A percentile compares a stretch with the other conserved stretches of the same genome.
phyloP scores from a whole-genome alignment of 2,888 invertebrate genomes.

The Odontocerum albicorne region DNA sequence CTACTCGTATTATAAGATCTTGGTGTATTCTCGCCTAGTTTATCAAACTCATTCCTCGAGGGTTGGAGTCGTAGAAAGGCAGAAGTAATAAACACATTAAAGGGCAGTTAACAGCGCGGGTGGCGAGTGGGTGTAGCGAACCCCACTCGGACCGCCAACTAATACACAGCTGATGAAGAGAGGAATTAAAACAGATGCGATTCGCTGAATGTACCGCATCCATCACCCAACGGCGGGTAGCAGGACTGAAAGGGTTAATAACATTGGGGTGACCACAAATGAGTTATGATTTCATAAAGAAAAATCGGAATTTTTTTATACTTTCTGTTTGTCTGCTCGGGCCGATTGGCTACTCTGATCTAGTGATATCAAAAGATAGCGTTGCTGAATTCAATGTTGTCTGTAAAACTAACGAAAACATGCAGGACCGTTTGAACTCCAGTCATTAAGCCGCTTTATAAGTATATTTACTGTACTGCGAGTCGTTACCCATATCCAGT shows the following conservation, averaged over 20 bases:
- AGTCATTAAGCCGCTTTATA: too few relatives aligned
- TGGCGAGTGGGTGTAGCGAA: conserved; percentile 1
- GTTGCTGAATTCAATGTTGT: too few relatives aligned
- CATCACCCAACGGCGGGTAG: conserved; percentile 28
- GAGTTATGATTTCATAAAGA: too few relatives aligned
- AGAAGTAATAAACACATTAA: conserved; percentile 36
- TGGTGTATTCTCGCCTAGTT: conserved; percentile 5
- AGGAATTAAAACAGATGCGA: conserved; percentile 37
- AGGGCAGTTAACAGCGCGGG: conserved; percentile 30
- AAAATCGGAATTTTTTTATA: too few relatives aligned
- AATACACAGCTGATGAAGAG: conserved; percentile 37
- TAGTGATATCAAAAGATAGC: too few relatives aligned
- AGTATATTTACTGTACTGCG: too few relatives aligned
- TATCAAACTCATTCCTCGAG: conserved; percentile 44
- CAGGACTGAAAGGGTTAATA: conserved; percentile 20
- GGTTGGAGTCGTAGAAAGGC: conserved; percentile 32
- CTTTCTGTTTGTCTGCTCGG: too few relatives aligned
- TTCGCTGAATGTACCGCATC: conserved; percentile 33
- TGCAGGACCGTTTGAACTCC: too few relatives aligned
- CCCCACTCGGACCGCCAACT: conserved; percentile 24
- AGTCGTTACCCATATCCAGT: too few relatives aligned
- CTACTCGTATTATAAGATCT: too few relatives aligned
- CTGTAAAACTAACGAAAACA: too few relatives aligned
- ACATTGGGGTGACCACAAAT: conserved; percentile 15
- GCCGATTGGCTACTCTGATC: too few relatives aligned